phyloP scores from a whole-genome alignment of 2,113 vertebrate species.

The Hippoglossus stenolepis region DNA sequence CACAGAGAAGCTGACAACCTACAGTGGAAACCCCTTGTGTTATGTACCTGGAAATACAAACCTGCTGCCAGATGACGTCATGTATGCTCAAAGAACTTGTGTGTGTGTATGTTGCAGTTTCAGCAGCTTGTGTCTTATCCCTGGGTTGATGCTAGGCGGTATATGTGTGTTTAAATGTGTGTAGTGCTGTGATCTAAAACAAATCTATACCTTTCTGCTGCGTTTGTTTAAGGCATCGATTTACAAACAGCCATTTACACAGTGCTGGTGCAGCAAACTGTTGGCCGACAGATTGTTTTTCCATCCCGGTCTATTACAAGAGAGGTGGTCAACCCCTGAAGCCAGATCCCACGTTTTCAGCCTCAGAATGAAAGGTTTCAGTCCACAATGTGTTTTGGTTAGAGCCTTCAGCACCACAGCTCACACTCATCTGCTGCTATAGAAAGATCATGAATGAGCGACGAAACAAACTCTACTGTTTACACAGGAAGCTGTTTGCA shows the following conservation, averaged over 20 bases:
- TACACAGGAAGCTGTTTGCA: no score
- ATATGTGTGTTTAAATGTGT: neutral
- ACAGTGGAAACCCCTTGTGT: no score
- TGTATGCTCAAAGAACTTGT: neutral
- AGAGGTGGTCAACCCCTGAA: conserved; percentile 14
- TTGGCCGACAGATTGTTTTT: conserved; percentile 39
- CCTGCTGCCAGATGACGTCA: neutral
- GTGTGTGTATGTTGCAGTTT: no score
- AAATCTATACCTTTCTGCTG: conserved; percentile 45
- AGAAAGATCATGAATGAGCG: neutral
- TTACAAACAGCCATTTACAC: conserved; percentile 51
- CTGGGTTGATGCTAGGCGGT: neutral
- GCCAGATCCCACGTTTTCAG: neutral
- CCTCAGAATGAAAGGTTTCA: conserved; percentile 8
- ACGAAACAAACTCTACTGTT: neutral
- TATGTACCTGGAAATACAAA: no score
- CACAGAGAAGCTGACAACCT: no score
- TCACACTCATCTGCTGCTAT: neutral
- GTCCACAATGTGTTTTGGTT: neutral
- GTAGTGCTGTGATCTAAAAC: conserved; percentile 15
- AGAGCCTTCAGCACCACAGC: neutral
- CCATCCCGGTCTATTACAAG: conserved; percentile 21
- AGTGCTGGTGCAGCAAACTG: conserved; percentile 12
- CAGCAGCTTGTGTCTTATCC: neutral
- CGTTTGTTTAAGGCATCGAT: conserved; percentile 55